Evolutionary conservation across 2,113 vertebrate genomes (phyloP).

Genomic region (Bubalus kerabau): DNA sequence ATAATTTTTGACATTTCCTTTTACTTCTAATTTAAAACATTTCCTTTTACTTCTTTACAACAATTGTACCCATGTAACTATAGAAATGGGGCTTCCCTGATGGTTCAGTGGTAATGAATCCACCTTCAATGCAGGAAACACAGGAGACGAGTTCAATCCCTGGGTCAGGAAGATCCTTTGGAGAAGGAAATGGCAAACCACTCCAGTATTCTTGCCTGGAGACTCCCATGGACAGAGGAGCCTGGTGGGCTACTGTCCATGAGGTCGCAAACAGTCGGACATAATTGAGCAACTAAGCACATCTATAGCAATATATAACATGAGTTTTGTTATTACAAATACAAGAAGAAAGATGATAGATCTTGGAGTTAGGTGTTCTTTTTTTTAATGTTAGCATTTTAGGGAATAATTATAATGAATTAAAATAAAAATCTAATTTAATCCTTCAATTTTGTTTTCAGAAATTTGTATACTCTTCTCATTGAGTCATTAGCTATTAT

Average conservation of each 20-base stretch:
- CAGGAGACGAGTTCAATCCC: not conserved
- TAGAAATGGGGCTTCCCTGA: not conserved
- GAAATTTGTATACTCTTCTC: not conserved
- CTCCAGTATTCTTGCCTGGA: not conserved
- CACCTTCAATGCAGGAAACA: not conserved
- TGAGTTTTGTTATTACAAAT: not conserved
- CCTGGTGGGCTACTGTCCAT: not conserved
- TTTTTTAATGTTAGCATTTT: not conserved
- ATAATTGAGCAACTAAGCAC: not conserved
- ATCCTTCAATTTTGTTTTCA: not conserved
- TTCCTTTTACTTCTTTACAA: not conserved
- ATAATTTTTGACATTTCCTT: too few relatives aligned
- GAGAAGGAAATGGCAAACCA: not conserved
- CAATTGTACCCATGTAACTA: not conserved
- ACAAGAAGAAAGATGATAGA: not conserved
- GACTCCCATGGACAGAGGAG: not conserved
- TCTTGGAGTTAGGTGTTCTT: not conserved
- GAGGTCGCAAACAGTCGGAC: not conserved
- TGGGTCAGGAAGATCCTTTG: not conserved
- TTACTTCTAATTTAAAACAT: not conserved
- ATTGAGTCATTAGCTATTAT: not conserved
- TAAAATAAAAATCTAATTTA: not conserved
- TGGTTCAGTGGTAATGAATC: not conserved
- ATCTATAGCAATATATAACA: not conserved
- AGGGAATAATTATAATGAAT: not conserved